These are phyloP conservation scores for Polyploca ridens DNA, from an alignment of 2,888 invertebrate genomes.

Conservation along the genomic window DNA sequence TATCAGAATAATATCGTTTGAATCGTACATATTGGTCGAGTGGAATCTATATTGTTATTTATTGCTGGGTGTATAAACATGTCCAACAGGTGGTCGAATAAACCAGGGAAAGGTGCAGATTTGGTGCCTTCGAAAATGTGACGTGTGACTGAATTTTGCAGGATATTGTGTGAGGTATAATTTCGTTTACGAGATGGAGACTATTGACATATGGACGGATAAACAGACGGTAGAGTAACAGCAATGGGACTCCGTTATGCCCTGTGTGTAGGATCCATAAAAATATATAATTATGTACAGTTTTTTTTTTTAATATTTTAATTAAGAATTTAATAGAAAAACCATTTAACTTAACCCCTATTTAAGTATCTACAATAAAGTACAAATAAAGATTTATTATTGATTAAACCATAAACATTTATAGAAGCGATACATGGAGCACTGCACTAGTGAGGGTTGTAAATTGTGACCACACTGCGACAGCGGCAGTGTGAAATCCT, in stretches of 20 bases:
- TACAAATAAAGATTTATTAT: background rate
- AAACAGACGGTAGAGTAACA: too few relatives aligned
- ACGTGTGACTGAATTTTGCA: too few relatives aligned
- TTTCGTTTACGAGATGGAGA: too few relatives aligned
- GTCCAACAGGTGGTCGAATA: background rate
- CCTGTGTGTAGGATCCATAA: too few relatives aligned
- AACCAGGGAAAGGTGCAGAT: background rate
- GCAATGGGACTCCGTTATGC: too few relatives aligned
- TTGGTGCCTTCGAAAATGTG: background rate
- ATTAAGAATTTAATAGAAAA: too few relatives aligned
- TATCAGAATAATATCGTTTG: background rate
- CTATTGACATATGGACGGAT: too few relatives aligned
- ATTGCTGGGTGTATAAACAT: background rate
- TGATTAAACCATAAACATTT: slow-evolving; percentile 3
- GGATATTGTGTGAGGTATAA: too few relatives aligned
- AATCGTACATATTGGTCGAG: background rate
- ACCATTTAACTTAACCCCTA: too few relatives aligned
- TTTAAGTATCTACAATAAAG: background rate
- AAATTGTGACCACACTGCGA: slow-evolving; percentile 15
- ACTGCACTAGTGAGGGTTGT: slow-evolving; percentile 13
- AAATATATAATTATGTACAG: too few relatives aligned
- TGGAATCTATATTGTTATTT: background rate
- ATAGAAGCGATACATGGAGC: slow-evolving; percentile 2
- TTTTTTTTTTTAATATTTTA: too few relatives aligned
- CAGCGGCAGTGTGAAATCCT: slow-evolving; percentile 30